Evolutionary conservation across 2,797 vertebrate species (phyloP).

Genomic region (Antrozous pallidus): DNA sequence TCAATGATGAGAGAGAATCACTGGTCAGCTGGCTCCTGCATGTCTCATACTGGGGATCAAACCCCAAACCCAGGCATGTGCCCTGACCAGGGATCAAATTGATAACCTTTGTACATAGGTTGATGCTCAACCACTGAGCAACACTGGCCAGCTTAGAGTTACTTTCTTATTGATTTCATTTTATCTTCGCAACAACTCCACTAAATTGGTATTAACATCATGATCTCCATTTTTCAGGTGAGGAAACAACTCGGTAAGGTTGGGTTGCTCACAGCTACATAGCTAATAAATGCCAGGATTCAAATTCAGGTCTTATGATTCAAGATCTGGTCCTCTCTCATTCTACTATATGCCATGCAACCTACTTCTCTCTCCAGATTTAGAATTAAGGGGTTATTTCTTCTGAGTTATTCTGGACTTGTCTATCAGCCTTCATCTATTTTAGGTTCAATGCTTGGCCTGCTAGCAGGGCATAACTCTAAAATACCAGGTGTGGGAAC

Average conservation of each 20-base stretch:
- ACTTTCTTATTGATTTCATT: neutral
- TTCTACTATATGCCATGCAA: neutral
- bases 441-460: neutral
- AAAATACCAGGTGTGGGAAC: neutral
- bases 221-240: slow-evolving; percentile 15
- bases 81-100: too few relatives aligned
- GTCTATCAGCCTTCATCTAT: neutral
- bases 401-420: slow-evolving; percentile 25
- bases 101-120: too few relatives aligned
- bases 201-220: neutral
- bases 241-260: neutral
- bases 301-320: neutral
- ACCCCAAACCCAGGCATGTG: too few relatives aligned
- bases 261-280: neutral
- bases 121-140: too few relatives aligned
- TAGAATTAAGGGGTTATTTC: slow-evolving; percentile 16
- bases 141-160: neutral
- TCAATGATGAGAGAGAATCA: too few relatives aligned
- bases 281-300: neutral
- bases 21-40: too few relatives aligned
- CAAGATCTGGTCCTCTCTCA: neutral
- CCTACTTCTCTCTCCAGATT: neutral
- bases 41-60: too few relatives aligned
- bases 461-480: neutral
- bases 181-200: neutral